Conservation (phyloP, 1,140 invertebrate species). For the Drosophila kanapiae region DNA sequence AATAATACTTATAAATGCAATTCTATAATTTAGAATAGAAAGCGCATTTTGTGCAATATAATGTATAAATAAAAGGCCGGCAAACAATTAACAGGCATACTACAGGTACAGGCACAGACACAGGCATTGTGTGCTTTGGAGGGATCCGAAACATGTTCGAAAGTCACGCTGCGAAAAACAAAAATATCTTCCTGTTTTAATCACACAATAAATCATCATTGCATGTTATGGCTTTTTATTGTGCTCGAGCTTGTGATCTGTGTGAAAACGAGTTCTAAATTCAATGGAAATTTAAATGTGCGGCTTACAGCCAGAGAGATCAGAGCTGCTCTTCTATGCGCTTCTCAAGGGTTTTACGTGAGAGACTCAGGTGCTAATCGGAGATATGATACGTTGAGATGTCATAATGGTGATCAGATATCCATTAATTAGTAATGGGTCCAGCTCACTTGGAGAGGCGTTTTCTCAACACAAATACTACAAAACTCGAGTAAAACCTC, state of each 20-base stretch:
- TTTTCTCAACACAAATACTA: background rate
- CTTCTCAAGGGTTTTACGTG: constrained; percentile 23
- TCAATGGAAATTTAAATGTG: constrained; percentile 54
- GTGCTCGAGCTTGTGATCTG: constrained; percentile 48
- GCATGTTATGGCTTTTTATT: constrained; percentile 63
- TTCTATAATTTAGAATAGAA: constrained; percentile 80
- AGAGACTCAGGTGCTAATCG: constrained; percentile 29
- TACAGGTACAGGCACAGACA: background rate
- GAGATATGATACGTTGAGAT: constrained; percentile 30
- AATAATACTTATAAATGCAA: constrained; percentile 83
- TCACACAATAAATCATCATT: constrained; percentile 81
- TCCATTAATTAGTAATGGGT: constrained; percentile 4
- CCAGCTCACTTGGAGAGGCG: background rate
- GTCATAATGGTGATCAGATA: constrained; percentile 28
- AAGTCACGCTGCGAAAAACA: constrained; percentile 68
- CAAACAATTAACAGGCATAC: constrained; percentile 52
- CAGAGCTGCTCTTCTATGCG: constrained; percentile 15
- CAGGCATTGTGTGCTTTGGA: constrained; percentile 9
- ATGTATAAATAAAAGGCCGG: constrained; percentile 65
- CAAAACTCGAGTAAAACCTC: no score
- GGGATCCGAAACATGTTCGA: constrained; percentile 62
- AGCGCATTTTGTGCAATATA: constrained; percentile 50
- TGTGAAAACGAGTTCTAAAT: constrained; percentile 72
- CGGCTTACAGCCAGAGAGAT: constrained; percentile 4
- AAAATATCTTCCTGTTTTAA: constrained; percentile 82